Evolutionary conservation across 2,888 invertebrate genomes (phyloP).

Genomic region (Subacronicta megacephala): DNA sequence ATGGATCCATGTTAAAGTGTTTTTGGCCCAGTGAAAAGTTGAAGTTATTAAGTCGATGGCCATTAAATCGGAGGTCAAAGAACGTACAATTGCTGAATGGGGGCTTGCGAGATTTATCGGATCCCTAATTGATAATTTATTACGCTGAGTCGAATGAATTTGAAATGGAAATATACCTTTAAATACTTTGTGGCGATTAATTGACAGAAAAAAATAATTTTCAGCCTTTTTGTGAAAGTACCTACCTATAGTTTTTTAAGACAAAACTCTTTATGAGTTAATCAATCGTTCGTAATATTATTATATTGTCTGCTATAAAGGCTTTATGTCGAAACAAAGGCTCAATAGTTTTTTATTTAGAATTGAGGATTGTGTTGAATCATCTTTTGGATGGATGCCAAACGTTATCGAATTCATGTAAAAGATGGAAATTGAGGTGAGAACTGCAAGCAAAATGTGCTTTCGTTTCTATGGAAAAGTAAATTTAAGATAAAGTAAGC

Average conservation of each 20-base stretch:
- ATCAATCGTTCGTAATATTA: constrained; percentile 8
- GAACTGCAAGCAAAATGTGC: constrained; percentile 62
- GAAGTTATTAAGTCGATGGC: constrained; percentile 72
- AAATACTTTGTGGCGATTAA: constrained; percentile 43
- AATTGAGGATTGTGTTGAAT: constrained; percentile 52
- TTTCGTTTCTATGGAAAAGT: constrained; percentile 27
- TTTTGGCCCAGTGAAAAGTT: constrained; percentile 76
- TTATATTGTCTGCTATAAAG: constrained; percentile 8
- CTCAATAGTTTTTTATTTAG: constrained; percentile 53
- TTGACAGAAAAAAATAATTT: constrained; percentile 46
- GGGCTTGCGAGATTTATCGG: constrained; percentile 53
- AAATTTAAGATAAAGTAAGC: constrained; percentile 52
- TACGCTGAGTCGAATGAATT: constrained; percentile 52
- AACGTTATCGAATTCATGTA: constrained; percentile 81
- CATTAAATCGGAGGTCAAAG: constrained; percentile 68
- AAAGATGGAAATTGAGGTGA: constrained; percentile 82
- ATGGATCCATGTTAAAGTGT: constrained; percentile 78
- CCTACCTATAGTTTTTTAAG: constrained; percentile 23
- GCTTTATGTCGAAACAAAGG: constrained; percentile 53
- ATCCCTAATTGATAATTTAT: constrained; percentile 62
- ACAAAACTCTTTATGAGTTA: background rate
- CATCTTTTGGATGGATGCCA: constrained; percentile 76
- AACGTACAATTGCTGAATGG: constrained; percentile 58
- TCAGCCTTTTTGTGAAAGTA: too few species aligned
- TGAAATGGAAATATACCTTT: constrained; percentile 53